A percentile compares a stretch with the other conserved stretches of the same genome.
phyloP scores from a whole-genome alignment of 2,888 invertebrate species.

The Eupithecia subfuscata region DNA sequence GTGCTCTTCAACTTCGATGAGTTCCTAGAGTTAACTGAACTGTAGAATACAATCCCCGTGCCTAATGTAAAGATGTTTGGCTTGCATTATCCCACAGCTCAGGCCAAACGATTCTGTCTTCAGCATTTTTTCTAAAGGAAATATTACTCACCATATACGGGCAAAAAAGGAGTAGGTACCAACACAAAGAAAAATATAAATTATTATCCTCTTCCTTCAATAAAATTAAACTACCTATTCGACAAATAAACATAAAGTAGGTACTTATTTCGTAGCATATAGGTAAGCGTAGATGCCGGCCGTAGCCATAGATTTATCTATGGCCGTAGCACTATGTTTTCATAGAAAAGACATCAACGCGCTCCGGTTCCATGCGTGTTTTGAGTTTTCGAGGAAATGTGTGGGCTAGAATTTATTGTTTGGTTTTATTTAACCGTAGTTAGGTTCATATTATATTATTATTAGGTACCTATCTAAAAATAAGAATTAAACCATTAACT shows the following conservation, averaged over 20 bases:
- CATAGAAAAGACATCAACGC: slow-evolving; percentile 34
- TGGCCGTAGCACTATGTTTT: slow-evolving; percentile 11
- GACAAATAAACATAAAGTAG: neutral
- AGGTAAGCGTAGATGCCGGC: neutral
- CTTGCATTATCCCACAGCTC: neutral
- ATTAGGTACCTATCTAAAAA: too few relatives aligned
- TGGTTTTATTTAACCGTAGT: neutral
- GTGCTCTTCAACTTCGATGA: too few relatives aligned
- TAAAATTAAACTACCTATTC: neutral
- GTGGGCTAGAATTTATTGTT: neutral
- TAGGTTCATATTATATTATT: too few relatives aligned
- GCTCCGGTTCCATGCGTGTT: slow-evolving; percentile 11
- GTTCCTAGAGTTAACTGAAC: too few relatives aligned
- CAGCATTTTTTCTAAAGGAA: neutral
- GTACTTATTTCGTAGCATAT: neutral
- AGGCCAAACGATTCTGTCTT: neutral
- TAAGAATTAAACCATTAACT: too few relatives aligned
- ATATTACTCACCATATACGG: neutral
- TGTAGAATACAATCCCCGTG: too few relatives aligned
- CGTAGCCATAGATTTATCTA: too few relatives aligned
- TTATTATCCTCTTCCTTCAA: neutral
- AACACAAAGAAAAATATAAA: neutral
- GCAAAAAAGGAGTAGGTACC: neutral
- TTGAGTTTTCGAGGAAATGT: neutral
- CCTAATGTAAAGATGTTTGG: too few relatives aligned